A percentile compares a stretch with the other conserved stretches of the same genome.
Conservation (phyloP, 2,888 invertebrate genomes). For the Diadegma fenestrale region DNA sequence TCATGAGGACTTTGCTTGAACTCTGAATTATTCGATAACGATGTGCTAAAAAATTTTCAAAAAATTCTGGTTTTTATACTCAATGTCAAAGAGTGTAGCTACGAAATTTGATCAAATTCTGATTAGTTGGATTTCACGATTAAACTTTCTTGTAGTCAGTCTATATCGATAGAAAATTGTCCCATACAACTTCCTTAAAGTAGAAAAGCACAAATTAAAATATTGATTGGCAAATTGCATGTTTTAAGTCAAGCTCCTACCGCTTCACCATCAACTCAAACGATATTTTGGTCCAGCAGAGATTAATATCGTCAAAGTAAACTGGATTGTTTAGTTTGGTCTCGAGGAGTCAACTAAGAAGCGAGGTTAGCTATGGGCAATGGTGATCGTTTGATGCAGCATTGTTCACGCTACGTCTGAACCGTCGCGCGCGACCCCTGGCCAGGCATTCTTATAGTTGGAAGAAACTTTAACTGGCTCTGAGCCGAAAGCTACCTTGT, state of each 20-base stretch:
- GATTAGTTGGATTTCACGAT: too few species aligned
- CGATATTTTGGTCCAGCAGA: not conserved
- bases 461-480: conserved; percentile 14
- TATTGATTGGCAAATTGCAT: not conserved
- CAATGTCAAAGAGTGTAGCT: too few species aligned
- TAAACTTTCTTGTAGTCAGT: too few species aligned
- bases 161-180: too few species aligned
- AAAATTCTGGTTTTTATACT: too few species aligned
- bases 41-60: too few species aligned
- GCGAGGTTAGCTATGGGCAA: not conserved
- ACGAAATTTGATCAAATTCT: too few species aligned
- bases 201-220: not conserved
- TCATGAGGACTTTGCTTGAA: too few species aligned
- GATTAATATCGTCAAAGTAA: not conserved
- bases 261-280: not conserved
- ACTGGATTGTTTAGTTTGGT: not conserved
- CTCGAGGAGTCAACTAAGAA: not conserved
- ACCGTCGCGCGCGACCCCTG: not conserved
- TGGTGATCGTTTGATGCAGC: conserved; percentile 21
- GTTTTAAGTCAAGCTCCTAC: not conserved
- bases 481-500: conserved; percentile 17
- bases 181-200: not conserved
- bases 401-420: conserved; percentile 6
- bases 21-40: too few species aligned
- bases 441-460: conserved; percentile 2